Percentiles rank a stretch among this genome's conserved stretches.
phyloP scores from a whole-genome alignment of 1,140 invertebrate genomes.

The Pogonus chalceus region DNA sequence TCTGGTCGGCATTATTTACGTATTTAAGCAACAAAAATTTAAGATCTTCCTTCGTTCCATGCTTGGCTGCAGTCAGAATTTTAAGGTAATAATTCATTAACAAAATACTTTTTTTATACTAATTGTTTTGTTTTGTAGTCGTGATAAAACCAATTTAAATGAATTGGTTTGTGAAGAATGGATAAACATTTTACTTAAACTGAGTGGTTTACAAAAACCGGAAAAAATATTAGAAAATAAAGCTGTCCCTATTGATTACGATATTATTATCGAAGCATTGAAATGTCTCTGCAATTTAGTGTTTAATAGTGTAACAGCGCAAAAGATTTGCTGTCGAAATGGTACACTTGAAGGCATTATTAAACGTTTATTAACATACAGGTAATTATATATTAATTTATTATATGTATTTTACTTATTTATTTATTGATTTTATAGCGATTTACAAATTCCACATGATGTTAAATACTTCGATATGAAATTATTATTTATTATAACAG shows the following conservation, averaged over 20 bases:
- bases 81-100: slow-evolving; percentile 37
- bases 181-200: slow-evolving; percentile 51
- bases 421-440: slow-evolving; percentile 25
- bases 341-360: slow-evolving; percentile 63
- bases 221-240: slow-evolving; percentile 28
- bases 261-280: slow-evolving; percentile 59
- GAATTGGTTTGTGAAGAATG: slow-evolving; percentile 55
- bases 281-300: slow-evolving; percentile 87
- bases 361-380: slow-evolving; percentile 59
- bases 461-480: slow-evolving; percentile 83
- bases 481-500: slow-evolving; percentile 79
- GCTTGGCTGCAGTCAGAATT: slow-evolving; percentile 44
- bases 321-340: slow-evolving; percentile 58
- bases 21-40: slow-evolving; percentile 36
- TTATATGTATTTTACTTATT: not conserved
- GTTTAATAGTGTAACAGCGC: slow-evolving; percentile 65
- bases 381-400: slow-evolving; percentile 27
- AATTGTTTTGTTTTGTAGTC: slow-evolving; percentile 38
- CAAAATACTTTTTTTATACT: not conserved
- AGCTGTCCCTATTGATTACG: slow-evolving; percentile 23
- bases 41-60: slow-evolving; percentile 34
- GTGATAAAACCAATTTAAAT: slow-evolving; percentile 65
- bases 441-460: slow-evolving; percentile 46
- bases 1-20: slow-evolving; percentile 45
- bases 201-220: slow-evolving; percentile 45